Evolutionary conservation across 2,113 vertebrate species (phyloP).

Genomic region (Callaeas wilsoni): DNA sequence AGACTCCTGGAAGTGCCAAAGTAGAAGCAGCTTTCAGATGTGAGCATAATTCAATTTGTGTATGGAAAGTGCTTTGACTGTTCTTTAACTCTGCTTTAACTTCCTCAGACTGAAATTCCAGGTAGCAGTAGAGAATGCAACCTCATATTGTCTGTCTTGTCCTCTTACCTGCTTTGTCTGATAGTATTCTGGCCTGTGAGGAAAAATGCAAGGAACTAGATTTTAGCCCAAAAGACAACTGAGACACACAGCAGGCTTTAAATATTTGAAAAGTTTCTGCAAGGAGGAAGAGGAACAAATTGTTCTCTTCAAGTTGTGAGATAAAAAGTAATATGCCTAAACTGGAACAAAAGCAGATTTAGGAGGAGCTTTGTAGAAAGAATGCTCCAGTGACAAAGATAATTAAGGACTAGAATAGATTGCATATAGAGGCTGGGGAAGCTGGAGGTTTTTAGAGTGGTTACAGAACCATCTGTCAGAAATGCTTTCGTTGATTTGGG

Average conservation of each 20-base stretch:
- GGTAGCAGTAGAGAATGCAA: not conserved
- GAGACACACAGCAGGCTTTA: not conserved
- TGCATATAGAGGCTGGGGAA: not conserved
- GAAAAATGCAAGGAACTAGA: not conserved
- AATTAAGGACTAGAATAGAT: not conserved
- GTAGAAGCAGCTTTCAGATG: not conserved
- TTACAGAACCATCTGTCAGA: not conserved
- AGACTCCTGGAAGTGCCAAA: not conserved
- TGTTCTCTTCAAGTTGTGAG: not conserved
- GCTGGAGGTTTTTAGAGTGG: not conserved
- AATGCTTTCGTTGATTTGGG: not conserved
- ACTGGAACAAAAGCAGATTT: not conserved
- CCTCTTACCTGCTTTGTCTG: not conserved
- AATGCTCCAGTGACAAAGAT: not conserved
- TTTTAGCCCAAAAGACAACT: not conserved
- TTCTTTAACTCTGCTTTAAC: not conserved
- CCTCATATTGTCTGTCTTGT: not conserved
- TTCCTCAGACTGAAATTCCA: not conserved
- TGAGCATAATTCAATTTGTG: not conserved
- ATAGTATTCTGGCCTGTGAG: not conserved
- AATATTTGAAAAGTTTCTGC: not conserved
- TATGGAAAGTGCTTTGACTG: not conserved
- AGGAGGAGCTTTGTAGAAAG: not conserved
- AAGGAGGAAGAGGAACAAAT: not conserved
- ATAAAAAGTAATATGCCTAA: not conserved